A percentile compares a stretch with the other conserved stretches of the same genome.
phyloP scores from a whole-genome alignment of 1,140 invertebrate species.

The Drosophila malerkotliana region DNA sequence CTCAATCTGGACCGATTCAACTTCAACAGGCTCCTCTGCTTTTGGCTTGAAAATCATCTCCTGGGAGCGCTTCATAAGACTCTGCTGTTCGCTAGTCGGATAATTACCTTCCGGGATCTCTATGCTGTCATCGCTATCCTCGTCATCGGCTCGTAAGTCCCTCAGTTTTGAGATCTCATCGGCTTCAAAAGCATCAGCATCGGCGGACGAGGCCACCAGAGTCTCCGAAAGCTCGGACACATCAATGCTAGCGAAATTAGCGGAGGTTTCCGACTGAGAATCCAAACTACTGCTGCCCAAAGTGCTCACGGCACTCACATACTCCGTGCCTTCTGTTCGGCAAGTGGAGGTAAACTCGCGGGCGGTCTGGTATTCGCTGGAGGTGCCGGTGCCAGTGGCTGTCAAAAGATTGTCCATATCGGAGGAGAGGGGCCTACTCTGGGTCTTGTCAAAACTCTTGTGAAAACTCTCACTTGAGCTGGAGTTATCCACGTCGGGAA shows the following conservation, averaged over 20 bases:
- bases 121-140: slow-evolving; percentile 75
- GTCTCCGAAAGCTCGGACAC: slow-evolving; percentile 96
- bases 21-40: slow-evolving; percentile 59
- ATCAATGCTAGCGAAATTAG: slow-evolving; percentile 93
- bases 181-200: slow-evolving; percentile 79
- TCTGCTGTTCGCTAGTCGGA: slow-evolving; percentile 84
- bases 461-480: slow-evolving; percentile 95
- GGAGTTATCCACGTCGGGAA: slow-evolving; percentile 90
- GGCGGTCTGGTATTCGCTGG: slow-evolving; percentile 95
- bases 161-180: slow-evolving; percentile 69
- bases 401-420: slow-evolving; percentile 91
- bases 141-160: slow-evolving; percentile 68
- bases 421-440: slow-evolving; percentile 93
- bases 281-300: slow-evolving; percentile 86
- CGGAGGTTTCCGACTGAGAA: slow-evolving; percentile 94
- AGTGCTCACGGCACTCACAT: slow-evolving; percentile 91
- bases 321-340: slow-evolving; percentile 90
- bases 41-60: slow-evolving; percentile 94
- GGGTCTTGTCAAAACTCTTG: slow-evolving; percentile 93
- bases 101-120: slow-evolving; percentile 54
- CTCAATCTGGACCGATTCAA: slow-evolving; percentile 59
- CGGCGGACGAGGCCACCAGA: slow-evolving; percentile 91
- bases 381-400: slow-evolving; percentile 83
- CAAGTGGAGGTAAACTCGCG: slow-evolving; percentile 88
- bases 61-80: slow-evolving; percentile 93